Evolutionary conservation across 2,797 vertebrate species (phyloP).

Genomic region (Dendrocincla fuliginosa): DNA sequence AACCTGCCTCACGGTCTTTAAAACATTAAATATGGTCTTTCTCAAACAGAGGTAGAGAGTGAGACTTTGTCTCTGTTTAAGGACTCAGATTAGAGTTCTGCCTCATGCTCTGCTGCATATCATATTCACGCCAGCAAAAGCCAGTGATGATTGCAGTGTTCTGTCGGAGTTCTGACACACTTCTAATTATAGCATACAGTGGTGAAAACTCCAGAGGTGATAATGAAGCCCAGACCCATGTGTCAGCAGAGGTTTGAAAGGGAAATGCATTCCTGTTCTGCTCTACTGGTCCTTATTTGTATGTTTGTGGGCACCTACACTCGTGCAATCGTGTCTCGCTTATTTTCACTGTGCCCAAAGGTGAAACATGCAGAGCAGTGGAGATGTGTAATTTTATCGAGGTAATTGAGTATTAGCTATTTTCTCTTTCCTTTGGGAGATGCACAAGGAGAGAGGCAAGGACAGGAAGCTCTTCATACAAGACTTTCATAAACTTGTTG

Average conservation of each 20-base stretch:
- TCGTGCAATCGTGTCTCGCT: not conserved
- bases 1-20: not conserved
- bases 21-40: not conserved
- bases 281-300: slow-evolving; percentile 19
- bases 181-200: slow-evolving; percentile 30
- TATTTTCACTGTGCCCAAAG: not conserved
- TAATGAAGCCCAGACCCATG: not conserved
- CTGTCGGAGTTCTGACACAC: not conserved
- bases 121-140: not conserved
- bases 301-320: not conserved
- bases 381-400: not conserved
- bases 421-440: not conserved
- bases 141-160: not conserved
- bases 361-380: not conserved
- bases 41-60: not conserved
- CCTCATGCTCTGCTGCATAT: not conserved
- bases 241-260: slow-evolving; percentile 17
- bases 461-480: not conserved
- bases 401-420: not conserved
- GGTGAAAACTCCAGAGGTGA: not conserved
- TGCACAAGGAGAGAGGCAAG: not conserved
- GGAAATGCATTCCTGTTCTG: slow-evolving; percentile 16
- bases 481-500: not conserved
- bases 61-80: not conserved
- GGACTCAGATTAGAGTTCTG: not conserved